A percentile compares a stretch with the other conserved stretches of the same genome.
Conservation (phyloP, 2,888 invertebrate species). For the Melipona bicolor region DNA sequence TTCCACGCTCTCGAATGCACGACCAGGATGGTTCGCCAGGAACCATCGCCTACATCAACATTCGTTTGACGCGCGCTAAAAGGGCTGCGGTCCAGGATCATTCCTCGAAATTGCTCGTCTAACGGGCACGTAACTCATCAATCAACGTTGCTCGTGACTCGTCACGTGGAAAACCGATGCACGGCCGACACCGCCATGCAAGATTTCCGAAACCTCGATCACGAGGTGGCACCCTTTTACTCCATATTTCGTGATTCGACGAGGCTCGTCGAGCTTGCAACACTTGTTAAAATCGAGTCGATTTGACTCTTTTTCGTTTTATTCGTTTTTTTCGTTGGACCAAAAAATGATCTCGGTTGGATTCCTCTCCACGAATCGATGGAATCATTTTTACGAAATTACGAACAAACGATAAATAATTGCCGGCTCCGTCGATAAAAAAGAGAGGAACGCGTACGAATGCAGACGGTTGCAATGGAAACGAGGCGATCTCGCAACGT, state of each 20-base stretch:
- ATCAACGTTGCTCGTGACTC: conserved; percentile 34
- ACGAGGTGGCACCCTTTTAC: background rate
- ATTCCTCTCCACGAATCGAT: too few relatives aligned
- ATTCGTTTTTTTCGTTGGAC: too few relatives aligned
- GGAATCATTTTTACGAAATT: too few relatives aligned
- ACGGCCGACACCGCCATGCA: background rate
- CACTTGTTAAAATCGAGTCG: too few relatives aligned
- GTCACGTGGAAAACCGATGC: background rate
- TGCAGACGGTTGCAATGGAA: background rate
- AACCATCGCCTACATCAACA: conserved; percentile 1
- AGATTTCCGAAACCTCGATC: background rate
- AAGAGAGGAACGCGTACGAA: background rate
- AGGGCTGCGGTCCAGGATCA: conserved; percentile 51
- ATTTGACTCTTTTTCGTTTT: too few relatives aligned
- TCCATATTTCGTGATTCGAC: background rate
- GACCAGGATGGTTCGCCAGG: background rate
- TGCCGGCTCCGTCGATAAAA: background rate
- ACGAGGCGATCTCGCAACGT: background rate
- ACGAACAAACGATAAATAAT: background rate
- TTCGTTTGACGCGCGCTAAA: conserved; percentile 1
- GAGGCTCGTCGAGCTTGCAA: too few relatives aligned
- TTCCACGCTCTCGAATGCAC: background rate
- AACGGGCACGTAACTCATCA: conserved; percentile 58
- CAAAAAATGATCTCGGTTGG: too few relatives aligned
- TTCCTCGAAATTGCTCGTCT: conserved; percentile 64